These are phyloP conservation scores for Perizoma flavofasciatum DNA, from an alignment of 2,888 invertebrate species.

Conservation along the genomic window DNA sequence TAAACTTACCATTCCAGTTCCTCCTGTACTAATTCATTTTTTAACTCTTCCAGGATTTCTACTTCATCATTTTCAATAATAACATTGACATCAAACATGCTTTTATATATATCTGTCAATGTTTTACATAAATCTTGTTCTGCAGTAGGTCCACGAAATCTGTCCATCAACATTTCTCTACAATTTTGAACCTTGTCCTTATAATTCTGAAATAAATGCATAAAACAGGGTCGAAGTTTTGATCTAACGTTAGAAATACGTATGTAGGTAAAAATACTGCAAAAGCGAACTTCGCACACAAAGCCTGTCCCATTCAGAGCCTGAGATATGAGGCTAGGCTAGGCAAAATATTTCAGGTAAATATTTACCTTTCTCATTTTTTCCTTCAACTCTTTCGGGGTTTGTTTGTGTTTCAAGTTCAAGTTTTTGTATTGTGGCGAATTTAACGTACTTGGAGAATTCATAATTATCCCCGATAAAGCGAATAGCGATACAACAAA, in stretches of 20 bases:
- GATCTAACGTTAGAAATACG: not conserved
- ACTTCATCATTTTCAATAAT: constrained; percentile 61
- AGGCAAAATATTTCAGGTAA: too few species aligned
- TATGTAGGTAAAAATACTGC: not conserved
- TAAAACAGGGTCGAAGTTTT: not conserved
- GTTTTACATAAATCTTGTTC: constrained; percentile 60
- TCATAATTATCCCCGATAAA: constrained; percentile 47
- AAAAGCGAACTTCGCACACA: too few species aligned
- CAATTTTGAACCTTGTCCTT: constrained; percentile 69
- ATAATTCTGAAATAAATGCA: constrained; percentile 60
- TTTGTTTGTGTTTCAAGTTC: constrained; percentile 56
- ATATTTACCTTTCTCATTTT: constrained; percentile 70
- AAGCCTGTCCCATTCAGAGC: too few species aligned
- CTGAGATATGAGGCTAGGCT: too few species aligned
- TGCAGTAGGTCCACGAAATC: constrained; percentile 55
- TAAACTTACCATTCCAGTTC: constrained; percentile 68
- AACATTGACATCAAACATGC: constrained; percentile 57
- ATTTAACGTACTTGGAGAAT: constrained; percentile 49
- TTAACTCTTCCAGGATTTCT: constrained; percentile 63
- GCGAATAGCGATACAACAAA: too few species aligned
- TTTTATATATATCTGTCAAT: constrained; percentile 66
- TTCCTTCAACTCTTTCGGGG: constrained; percentile 72
- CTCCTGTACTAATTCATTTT: constrained; percentile 71
- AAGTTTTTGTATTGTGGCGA: constrained; percentile 69
- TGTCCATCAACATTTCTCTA: constrained; percentile 65